Percentiles rank a stretch among this genome's conserved stretches.
Conservation (phyloP, 2,113 vertebrate species). For the Cyprinodon variegatus region DNA sequence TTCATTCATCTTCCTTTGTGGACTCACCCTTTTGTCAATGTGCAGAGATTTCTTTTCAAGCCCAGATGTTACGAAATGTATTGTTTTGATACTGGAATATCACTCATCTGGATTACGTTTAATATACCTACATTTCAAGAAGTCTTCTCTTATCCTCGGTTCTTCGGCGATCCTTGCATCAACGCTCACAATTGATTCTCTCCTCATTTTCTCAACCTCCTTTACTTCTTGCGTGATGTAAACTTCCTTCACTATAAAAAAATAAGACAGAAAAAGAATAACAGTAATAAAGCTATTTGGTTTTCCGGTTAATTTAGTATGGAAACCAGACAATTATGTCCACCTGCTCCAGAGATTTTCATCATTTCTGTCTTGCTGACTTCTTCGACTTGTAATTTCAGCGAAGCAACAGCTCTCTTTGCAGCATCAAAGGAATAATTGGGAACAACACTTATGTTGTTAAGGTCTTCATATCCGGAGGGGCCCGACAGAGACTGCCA, state of each 20-base stretch:
- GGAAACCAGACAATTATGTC: background rate
- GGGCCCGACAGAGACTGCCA: conserved; percentile 81
- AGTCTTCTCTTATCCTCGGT: conserved; percentile 72
- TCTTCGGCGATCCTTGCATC: conserved; percentile 58
- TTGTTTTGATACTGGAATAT: background rate
- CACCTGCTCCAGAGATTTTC: conserved; percentile 78
- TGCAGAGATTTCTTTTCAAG: background rate
- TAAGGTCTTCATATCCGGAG: conserved; percentile 81
- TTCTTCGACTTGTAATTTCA: conserved; percentile 81
- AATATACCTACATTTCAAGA: conserved; percentile 74
- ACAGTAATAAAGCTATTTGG: background rate
- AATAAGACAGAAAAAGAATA: background rate
- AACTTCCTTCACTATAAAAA: conserved; percentile 68
- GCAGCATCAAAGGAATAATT: conserved; percentile 77
- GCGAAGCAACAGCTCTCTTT: conserved; percentile 75
- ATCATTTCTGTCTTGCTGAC: conserved; percentile 72
- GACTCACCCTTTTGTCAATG: conserved; percentile 1
- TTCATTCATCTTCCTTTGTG: conserved; percentile 28
- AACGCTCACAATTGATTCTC: conserved; percentile 40
- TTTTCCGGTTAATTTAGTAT: background rate
- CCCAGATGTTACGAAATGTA: background rate
- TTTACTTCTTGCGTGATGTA: conserved; percentile 63
- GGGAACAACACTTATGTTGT: conserved; percentile 70
- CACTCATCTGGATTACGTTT: background rate
- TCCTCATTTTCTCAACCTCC: conserved; percentile 29